phyloP scores from a whole-genome alignment of 2,888 invertebrate species.

The Halictus quadricinctus region DNA sequence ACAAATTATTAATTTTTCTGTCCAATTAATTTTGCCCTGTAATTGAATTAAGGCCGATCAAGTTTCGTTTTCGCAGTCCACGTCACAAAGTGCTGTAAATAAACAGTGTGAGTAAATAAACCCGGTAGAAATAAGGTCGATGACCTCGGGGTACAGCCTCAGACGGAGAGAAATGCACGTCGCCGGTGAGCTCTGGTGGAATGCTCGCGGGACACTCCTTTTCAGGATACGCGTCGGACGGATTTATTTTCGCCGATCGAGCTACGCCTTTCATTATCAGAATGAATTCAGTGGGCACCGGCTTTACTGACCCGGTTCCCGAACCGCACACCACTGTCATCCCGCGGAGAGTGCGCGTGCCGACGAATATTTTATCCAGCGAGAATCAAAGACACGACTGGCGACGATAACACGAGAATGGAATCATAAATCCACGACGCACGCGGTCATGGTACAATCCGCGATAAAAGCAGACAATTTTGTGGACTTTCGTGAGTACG shows the following conservation, averaged over 20 bases:
- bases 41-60: background rate
- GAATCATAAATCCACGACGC: background rate
- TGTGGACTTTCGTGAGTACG: background rate
- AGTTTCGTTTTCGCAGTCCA: background rate
- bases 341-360: conserved; percentile 1
- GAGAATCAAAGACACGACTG: conserved; percentile 34
- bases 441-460: background rate
- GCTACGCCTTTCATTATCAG: conserved; percentile 58
- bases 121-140: conserved; percentile 13
- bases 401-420: background rate
- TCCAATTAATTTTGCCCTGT: background rate
- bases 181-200: conserved; percentile 38
- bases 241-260: conserved; percentile 65
- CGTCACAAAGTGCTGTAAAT: background rate
- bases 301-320: conserved; percentile 38
- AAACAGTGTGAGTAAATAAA: conserved; percentile 2
- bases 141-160: conserved; percentile 6
- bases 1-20: too few species aligned
- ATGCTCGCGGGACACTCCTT: conserved; percentile 57
- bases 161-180: conserved; percentile 55
- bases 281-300: conserved; percentile 36
- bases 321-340: background rate
- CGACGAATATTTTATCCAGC: conserved; percentile 37
- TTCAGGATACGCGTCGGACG: conserved; percentile 51
- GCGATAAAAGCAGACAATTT: background rate